phyloP scores from a whole-genome alignment of 2,113 vertebrate species.

The Aramus guarauna region DNA sequence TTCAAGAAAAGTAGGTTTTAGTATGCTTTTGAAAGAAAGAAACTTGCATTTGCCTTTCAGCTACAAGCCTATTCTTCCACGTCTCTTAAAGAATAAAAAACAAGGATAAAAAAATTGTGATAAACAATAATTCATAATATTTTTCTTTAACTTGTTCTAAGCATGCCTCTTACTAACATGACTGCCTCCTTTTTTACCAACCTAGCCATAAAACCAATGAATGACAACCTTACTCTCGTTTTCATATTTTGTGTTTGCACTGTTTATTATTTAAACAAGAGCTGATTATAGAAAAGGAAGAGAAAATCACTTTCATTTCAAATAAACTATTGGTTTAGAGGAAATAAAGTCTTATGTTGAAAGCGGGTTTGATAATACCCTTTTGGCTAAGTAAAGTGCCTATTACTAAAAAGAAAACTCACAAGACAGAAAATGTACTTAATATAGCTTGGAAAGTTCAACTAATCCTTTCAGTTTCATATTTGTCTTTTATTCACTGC shows the following conservation, averaged over 20 bases:
- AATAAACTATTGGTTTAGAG: background rate
- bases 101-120: background rate
- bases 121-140: background rate
- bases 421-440: background rate
- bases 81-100: background rate
- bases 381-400: background rate
- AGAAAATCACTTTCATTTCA: background rate
- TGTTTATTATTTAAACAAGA: background rate
- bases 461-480: constrained; percentile 11
- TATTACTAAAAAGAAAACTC: background rate
- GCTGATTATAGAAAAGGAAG: background rate
- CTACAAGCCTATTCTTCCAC: background rate
- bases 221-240: background rate
- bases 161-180: background rate
- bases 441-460: background rate
- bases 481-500: background rate
- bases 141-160: background rate
- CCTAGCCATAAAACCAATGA: background rate
- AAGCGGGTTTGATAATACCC: background rate
- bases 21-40: background rate
- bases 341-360: background rate
- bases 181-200: background rate
- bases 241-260: background rate
- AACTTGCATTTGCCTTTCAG: background rate
- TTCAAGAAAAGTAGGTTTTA: background rate